phyloP scores from a whole-genome alignment of 2,888 invertebrate species.

The Erebia palarica region DNA sequence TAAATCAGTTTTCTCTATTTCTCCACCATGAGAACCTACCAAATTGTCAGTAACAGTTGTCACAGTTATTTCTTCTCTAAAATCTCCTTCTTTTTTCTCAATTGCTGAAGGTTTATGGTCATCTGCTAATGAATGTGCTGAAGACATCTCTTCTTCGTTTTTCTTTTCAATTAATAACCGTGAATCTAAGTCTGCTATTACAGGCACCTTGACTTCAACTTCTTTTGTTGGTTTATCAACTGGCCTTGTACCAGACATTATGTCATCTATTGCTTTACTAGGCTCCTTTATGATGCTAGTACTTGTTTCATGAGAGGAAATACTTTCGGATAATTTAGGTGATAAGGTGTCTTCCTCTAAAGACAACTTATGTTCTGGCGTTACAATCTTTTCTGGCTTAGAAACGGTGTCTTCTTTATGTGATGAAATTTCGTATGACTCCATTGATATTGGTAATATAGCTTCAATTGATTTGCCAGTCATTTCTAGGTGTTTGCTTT shows the following conservation, averaged over 20 bases:
- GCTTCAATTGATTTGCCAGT: background rate
- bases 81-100: conserved; percentile 11
- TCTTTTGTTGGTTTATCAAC: background rate
- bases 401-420: background rate
- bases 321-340: background rate
- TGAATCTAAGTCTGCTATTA: background rate
- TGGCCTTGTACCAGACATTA: background rate
- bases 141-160: background rate
- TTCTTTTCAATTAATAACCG: background rate
- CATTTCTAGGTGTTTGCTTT: background rate
- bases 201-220: background rate
- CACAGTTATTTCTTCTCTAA: conserved; percentile 18
- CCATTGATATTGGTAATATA: background rate
- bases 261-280: background rate
- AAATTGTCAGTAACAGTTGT: conserved; percentile 19
- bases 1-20: conserved; percentile 24
- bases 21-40: conserved; percentile 16
- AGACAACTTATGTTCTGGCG: background rate
- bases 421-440: background rate
- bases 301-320: background rate
- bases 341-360: background rate
- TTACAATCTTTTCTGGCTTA: background rate
- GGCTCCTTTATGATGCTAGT: background rate
- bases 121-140: background rate
- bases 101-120: background rate